Conservation (phyloP, 2,797 vertebrate species). For the Dallia pectoralis region DNA sequence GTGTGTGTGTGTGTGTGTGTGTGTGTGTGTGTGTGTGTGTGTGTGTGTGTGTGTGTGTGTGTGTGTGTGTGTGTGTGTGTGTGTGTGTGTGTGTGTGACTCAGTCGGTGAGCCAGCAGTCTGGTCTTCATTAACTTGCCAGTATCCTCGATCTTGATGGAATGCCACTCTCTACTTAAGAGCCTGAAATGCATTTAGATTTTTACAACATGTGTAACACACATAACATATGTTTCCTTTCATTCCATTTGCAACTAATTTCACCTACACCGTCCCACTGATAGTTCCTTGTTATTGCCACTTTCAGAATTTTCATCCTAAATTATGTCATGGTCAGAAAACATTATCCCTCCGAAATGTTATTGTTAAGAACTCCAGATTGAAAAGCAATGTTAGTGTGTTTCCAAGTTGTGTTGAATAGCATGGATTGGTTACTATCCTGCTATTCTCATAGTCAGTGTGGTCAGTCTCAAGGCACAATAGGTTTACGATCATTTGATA, state of each 20-base stretch:
- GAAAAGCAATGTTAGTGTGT: conserved; percentile 14
- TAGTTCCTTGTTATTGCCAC: conserved; percentile 20
- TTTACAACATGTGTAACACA: conserved; percentile 54
- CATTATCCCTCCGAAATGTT: conserved; percentile 41
- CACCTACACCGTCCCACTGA: conserved; percentile 13
- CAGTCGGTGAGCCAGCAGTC: conserved; percentile 41
- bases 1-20: conserved; percentile 13
- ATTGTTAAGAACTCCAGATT: conserved; percentile 30
- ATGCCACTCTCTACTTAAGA: conserved; percentile 37
- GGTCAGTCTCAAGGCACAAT: not conserved
- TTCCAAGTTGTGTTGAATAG: conserved; percentile 23
- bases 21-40: too few relatives aligned
- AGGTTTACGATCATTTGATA: not conserved
- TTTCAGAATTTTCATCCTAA: conserved; percentile 13
- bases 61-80: conserved; percentile 7
- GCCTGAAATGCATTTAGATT: conserved; percentile 51
- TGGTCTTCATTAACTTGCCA: conserved; percentile 61
- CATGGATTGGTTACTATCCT: conserved; percentile 25
- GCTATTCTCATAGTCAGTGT: not conserved
- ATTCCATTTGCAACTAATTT: conserved; percentile 29
- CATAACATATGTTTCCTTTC: conserved; percentile 60
- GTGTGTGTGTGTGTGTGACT: conserved; percentile 21
- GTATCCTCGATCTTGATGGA: conserved; percentile 49
- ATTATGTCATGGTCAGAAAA: conserved; percentile 23
- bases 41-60: too few relatives aligned